phyloP scores from a whole-genome alignment of 2,113 vertebrate genomes.

The Alethe diademata region DNA sequence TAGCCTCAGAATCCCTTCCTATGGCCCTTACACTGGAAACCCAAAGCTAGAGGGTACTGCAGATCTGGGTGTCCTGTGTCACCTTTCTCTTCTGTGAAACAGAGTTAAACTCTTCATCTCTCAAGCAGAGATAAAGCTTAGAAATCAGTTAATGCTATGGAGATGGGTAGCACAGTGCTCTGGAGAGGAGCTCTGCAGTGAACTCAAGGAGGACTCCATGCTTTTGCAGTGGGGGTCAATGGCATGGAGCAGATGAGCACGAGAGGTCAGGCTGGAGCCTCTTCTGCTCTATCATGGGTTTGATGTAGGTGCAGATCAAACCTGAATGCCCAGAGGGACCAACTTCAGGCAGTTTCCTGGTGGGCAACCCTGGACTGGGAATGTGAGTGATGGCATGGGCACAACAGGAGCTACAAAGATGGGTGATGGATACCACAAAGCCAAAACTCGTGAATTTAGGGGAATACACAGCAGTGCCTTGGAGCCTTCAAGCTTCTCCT shows the following conservation, averaged over 20 bases:
- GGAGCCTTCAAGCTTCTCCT: not conserved
- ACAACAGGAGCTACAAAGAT: not conserved
- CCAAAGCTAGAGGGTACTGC: not conserved
- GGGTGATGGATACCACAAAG: not conserved
- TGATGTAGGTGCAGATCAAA: not conserved
- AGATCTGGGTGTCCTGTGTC: not conserved
- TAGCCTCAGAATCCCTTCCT: not conserved
- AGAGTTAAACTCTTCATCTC: not conserved
- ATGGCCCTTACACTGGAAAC: not conserved
- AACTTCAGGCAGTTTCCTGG: not conserved
- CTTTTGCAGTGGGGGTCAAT: fast-evolving
- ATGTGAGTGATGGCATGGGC: not conserved
- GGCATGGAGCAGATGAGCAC: fast-evolving
- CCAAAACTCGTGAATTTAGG: not conserved
- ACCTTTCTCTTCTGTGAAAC: not conserved
- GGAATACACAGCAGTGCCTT: not conserved
- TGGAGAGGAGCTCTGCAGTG: not conserved
- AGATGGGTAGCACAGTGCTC: not conserved
- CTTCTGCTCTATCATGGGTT: not conserved
- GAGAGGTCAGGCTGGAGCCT: fast-evolving
- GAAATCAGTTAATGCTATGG: not conserved
- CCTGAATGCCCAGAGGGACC: not conserved
- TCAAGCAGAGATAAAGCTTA: not conserved
- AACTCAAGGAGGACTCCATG: fast-evolving
- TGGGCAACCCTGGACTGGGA: not conserved